Evolutionary conservation across 2,888 invertebrate genomes (phyloP).

Genomic region (Xanthorhoe spadicearia): DNA sequence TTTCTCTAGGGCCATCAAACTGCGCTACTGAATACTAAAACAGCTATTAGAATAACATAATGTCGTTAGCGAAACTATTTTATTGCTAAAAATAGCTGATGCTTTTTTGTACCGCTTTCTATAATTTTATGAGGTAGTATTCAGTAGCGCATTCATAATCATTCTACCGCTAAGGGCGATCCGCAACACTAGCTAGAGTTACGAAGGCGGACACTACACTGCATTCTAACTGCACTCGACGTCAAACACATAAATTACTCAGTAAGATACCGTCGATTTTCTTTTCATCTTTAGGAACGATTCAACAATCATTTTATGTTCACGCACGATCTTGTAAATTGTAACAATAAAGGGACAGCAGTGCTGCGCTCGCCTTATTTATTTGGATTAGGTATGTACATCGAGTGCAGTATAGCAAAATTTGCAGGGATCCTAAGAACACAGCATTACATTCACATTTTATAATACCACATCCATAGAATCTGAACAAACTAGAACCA

Average conservation of each 20-base stretch:
- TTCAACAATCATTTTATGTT: neutral
- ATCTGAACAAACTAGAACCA: conserved; percentile 72
- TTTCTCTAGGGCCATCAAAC: conserved; percentile 77
- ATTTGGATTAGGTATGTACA: conserved; percentile 34
- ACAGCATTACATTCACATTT: conserved; percentile 77
- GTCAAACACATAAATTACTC: conserved; percentile 18
- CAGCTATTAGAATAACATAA: neutral
- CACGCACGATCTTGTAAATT: neutral
- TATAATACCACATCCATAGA: conserved; percentile 79
- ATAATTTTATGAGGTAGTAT: conserved; percentile 56
- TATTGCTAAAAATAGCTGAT: neutral
- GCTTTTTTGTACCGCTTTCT: conserved; percentile 8
- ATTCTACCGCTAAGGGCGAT: conserved; percentile 77
- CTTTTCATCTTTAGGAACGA: neutral
- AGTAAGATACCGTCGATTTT: neutral
- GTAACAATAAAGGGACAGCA: neutral
- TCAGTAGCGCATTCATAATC: conserved; percentile 52
- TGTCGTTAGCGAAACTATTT: neutral
- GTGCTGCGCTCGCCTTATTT: conserved; percentile 12
- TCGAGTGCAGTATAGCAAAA: conserved; percentile 66
- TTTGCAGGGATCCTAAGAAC: conserved; percentile 74
- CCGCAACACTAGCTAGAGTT: conserved; percentile 77
- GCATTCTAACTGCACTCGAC: conserved; percentile 65
- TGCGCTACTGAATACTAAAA: conserved; percentile 64
- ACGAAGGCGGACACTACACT: conserved; percentile 79